Evolutionary conservation across 2,888 invertebrate species (phyloP).

Genomic region (Rutpela maculata): DNA sequence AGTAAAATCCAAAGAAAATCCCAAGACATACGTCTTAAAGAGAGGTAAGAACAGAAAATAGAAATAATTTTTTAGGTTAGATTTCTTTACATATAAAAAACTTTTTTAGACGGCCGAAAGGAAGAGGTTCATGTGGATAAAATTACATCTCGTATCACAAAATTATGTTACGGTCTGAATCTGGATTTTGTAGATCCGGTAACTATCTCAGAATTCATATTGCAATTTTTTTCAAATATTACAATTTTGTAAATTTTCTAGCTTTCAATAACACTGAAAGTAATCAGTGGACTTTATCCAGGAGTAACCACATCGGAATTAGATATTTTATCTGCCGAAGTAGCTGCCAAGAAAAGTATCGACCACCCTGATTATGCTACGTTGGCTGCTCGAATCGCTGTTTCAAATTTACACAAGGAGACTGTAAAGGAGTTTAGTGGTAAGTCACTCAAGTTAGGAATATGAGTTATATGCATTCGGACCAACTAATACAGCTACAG

Average conservation of each 20-base stretch:
- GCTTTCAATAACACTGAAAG: slow-evolving; percentile 87
- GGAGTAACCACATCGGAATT: slow-evolving; percentile 98
- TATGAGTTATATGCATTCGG: too few relatives aligned
- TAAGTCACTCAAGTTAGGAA: slow-evolving; percentile 73
- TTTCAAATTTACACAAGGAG: slow-evolving; percentile 98
- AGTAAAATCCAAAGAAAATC: too few relatives aligned
- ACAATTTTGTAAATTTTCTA: slow-evolving; percentile 27
- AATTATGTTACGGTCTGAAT: slow-evolving; percentile 96
- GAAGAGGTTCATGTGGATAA: slow-evolving; percentile 98
- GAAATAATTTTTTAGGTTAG: slow-evolving; percentile 73
- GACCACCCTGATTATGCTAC: slow-evolving; percentile 97
- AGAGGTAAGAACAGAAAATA: slow-evolving; percentile 72
- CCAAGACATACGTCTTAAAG: slow-evolving; percentile 75
- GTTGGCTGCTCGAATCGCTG: slow-evolving; percentile 89
- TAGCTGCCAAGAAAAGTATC: slow-evolving; percentile 98
- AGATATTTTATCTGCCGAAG: slow-evolving; percentile 98
- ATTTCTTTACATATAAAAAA: slow-evolving; percentile 53
- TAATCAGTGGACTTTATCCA: slow-evolving; percentile 95
- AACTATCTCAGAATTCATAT: slow-evolving; percentile 71
- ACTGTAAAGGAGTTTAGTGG: slow-evolving; percentile 95
- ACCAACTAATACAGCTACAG: too few relatives aligned
- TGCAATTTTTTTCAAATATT: not conserved
- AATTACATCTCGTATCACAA: slow-evolving; percentile 96
- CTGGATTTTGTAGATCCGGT: slow-evolving; percentile 98
- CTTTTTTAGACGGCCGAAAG: slow-evolving; percentile 85